Evolutionary conservation across 2,888 invertebrate species (phyloP), one percentile per base, ranked within the genome.

Genomic region (Xanthostigma xanthostigma): DNA sequence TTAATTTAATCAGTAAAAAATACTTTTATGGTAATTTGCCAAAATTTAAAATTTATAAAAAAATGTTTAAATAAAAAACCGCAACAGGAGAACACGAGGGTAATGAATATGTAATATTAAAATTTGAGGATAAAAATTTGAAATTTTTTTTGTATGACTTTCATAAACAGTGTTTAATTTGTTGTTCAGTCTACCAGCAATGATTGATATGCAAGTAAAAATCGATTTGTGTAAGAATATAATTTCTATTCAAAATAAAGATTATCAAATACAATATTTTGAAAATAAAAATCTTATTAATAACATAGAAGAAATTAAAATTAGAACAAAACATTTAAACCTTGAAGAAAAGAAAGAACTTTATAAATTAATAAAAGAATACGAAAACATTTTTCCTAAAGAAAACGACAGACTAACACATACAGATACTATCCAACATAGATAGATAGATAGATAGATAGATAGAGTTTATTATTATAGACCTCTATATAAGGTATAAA

Each of bases 361-460:
- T 36, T 34, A 41, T 2, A 37, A 36, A 36, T 13, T 48, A 13
- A 9, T 27, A 49, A 33, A 37, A 35, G 27, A 45, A 44, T 50
- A 43, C 42, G 37, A 12, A 38, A 44, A 50, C n/a, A 45, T 52
- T 36, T 50, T 52, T 36, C 46, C 49, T 11, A 17, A 46, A 36
- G 46, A 17, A 8, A 38, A 44, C 9, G 40, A 49, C 5, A 34
- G 41, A 46, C 12, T 46, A 34, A 49, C 50, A 9, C 50, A 51
- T 11, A 50, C 50, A 3, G 46, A 44, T 14, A 12, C 14, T 41
- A 44, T 51, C 8, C 45, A 54, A n/a, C n/a, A n/a, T n/a, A n/a
- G n/a, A n/a, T n/a, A n/a, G n/a, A n/a, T n/a, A n/a, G n/a, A n/a
- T n/a, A n/a, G n/a, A n/a, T n/a, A n/a, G n/a, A n/a, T n/a, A n/a